phyloP scores from a whole-genome alignment of 2,797 vertebrate species.

The Myoxocephalus aenaeus region DNA sequence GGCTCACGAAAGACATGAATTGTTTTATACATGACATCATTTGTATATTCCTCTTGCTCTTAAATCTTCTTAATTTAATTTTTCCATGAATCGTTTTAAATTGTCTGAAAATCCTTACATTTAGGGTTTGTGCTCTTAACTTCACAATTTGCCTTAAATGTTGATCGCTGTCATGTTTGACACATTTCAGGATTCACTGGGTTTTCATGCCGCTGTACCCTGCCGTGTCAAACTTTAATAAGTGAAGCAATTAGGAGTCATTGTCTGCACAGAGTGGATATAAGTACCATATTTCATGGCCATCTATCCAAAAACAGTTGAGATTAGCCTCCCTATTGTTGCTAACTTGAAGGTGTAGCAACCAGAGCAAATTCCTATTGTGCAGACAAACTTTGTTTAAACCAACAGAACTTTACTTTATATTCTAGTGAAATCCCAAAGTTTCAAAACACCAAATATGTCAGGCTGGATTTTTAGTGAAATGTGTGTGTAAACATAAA shows the following conservation, averaged over 20 bases:
- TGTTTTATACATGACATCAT: background rate
- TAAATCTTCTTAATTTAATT: background rate
- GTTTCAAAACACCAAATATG: conserved; percentile 3
- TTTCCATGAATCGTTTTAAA: background rate
- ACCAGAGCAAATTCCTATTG: background rate
- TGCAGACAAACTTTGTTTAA: background rate
- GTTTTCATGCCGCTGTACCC: background rate
- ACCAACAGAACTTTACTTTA: background rate
- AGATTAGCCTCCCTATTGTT: background rate
- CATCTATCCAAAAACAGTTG: background rate
- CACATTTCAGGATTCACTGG: background rate
- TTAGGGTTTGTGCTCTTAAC: background rate
- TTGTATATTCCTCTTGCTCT: background rate
- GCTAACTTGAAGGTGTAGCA: background rate
- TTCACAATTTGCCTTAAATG: background rate
- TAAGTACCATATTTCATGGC: background rate
- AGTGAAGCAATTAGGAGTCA: background rate
- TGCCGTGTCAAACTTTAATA: background rate
- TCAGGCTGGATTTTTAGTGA: background rate
- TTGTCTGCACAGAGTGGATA: background rate
- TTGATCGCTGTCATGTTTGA: background rate
- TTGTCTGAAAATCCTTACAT: background rate
- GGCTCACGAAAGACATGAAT: too few species aligned
- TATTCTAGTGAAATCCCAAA: background rate
- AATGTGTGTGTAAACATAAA: background rate